A percentile compares a stretch with the other conserved stretches of the same genome.
Evolutionary conservation across 2,113 vertebrate species (phyloP).

Genomic region (Terrapene triunguis): DNA sequence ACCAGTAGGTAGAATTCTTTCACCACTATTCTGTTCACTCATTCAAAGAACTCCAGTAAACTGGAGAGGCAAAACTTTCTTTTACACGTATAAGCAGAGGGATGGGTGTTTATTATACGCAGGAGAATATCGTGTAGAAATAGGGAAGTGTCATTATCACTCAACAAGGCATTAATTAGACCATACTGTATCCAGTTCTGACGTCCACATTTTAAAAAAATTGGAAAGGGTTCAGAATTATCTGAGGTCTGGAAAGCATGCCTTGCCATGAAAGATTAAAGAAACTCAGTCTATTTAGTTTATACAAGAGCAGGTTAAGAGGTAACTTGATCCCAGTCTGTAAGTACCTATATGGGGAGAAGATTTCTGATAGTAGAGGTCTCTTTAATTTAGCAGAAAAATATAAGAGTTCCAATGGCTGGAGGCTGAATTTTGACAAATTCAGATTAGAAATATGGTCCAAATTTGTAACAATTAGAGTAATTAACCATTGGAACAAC

Average conservation of each 20-base stretch:
- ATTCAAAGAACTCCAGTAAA: not conserved
- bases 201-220: not conserved
- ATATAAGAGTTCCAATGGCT: not conserved
- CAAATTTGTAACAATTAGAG: not conserved
- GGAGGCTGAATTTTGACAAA: not conserved
- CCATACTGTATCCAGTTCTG: not conserved
- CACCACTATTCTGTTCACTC: not conserved
- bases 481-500: not conserved
- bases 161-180: not conserved
- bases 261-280: not conserved
- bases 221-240: conserved; percentile 23
- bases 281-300: conserved; percentile 10
- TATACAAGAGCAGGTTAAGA: not conserved
- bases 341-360: not conserved
- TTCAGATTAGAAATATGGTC: not conserved
- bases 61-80: not conserved
- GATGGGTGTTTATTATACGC: not conserved
- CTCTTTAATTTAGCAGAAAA: not conserved
- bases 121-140: not conserved
- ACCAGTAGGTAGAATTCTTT: not conserved
- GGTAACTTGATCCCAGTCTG: not conserved
- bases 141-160: not conserved
- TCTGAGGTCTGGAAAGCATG: not conserved
- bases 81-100: not conserved
- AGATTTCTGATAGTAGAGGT: not conserved